Conservation (phyloP, 2,888 invertebrate genomes). For the Laothoe populi region DNA sequence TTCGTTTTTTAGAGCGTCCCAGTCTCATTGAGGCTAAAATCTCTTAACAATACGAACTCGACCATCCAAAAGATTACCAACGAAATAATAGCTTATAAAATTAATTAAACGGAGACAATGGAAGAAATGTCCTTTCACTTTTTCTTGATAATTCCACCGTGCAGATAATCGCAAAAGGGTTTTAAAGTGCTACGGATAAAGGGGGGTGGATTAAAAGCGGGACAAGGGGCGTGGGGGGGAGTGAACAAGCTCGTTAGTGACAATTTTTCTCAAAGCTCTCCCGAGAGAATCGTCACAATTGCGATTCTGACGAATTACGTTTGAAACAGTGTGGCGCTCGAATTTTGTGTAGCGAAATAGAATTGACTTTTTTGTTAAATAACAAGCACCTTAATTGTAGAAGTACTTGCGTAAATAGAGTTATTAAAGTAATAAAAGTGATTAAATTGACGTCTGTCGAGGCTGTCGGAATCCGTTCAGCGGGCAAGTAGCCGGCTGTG, state of each 20-base stretch:
- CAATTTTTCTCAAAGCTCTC: conserved; percentile 83
- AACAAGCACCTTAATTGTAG: conserved; percentile 39
- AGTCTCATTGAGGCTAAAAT: not conserved
- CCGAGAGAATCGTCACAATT: conserved; percentile 79
- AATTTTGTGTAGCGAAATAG: conserved; percentile 62
- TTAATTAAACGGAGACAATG: conserved; percentile 64
- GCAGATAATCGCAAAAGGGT: conserved; percentile 80
- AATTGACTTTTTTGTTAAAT: conserved; percentile 61
- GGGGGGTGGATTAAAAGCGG: conserved; percentile 72
- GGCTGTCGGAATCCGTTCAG: too few species aligned
- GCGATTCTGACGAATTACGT: conserved; percentile 81
- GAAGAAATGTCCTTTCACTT: conserved; percentile 62
- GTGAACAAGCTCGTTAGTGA: conserved; percentile 77
- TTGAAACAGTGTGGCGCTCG: conserved; percentile 63
- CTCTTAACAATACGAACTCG: not conserved
- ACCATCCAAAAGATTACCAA: not conserved
- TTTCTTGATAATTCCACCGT: conserved; percentile 73
- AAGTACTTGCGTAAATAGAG: too few species aligned
- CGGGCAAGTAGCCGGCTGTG: too few species aligned
- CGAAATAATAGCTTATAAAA: conserved; percentile 31
- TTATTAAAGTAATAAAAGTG: too few species aligned
- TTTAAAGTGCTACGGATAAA: conserved; percentile 79
- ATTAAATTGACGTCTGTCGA: too few species aligned
- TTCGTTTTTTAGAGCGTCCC: not conserved
- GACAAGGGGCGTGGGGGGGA: conserved; percentile 47